Percentiles rank a stretch among this genome's conserved stretches.
Conservation (phyloP, 2,888 invertebrate species). For the Agrotis ipsilon region DNA sequence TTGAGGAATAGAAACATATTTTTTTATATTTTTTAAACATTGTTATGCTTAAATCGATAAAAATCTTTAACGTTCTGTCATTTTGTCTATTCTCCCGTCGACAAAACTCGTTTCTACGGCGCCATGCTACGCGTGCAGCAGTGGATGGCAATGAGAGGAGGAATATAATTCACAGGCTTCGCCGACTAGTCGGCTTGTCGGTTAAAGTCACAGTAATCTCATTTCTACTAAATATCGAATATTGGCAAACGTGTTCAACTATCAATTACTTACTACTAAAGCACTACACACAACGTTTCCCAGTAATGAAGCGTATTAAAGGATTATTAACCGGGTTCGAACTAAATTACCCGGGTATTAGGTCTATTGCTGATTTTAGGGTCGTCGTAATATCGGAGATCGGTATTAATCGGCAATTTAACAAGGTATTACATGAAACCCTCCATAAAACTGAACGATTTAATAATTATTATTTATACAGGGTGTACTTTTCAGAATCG, state of each 20-base stretch:
- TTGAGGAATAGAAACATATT: no score
- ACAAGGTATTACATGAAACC: background rate
- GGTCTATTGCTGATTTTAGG: background rate
- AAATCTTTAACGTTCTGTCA: no score
- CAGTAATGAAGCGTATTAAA: conserved; percentile 9
- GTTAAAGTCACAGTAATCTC: background rate
- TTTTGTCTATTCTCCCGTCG: no score
- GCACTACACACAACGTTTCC: background rate
- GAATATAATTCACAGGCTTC: no score
- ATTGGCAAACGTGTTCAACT: conserved; percentile 1
- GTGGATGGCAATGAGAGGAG: no score
- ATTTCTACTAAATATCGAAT: background rate
- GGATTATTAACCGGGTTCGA: conserved; percentile 5
- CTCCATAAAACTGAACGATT: background rate
- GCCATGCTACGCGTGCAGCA: no score
- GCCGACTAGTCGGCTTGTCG: no score
- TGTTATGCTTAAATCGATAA: no score
- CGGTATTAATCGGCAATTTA: background rate
- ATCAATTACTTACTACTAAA: conserved; percentile 17
- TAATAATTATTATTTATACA: background rate
- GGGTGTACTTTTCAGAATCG: no score
- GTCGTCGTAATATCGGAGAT: background rate
- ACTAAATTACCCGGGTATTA: background rate
- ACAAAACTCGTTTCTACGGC: no score
- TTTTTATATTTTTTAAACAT: no score